A percentile compares a stretch with the other conserved stretches of the same genome.
phyloP scores from a whole-genome alignment of 2,888 invertebrate species.

The Theretra japonica region DNA sequence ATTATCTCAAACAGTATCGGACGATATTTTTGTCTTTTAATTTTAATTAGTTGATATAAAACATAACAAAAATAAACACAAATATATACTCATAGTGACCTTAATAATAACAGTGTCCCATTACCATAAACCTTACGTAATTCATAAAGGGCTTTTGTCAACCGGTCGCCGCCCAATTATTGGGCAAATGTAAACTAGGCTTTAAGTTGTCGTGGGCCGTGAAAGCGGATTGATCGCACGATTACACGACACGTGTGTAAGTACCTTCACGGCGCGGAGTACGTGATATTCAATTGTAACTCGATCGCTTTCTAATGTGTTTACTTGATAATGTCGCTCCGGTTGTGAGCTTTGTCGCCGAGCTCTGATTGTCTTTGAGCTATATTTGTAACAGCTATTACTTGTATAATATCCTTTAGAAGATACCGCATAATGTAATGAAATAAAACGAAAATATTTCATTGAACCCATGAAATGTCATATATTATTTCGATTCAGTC shows the following conservation, averaged over 20 bases:
- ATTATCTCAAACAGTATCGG: too few species aligned
- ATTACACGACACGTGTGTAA: constrained; percentile 59
- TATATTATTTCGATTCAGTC: too few species aligned
- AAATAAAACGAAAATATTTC: too few species aligned
- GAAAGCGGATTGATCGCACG: constrained; percentile 69
- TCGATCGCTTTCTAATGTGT: constrained; percentile 65
- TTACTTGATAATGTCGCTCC: constrained; percentile 37
- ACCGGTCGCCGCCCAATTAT: constrained; percentile 34
- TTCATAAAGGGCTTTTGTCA: constrained; percentile 51
- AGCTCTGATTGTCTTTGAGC: not conserved
- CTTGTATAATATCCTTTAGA: too few species aligned
- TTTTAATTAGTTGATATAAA: too few species aligned
- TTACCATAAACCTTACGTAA: constrained; percentile 36
- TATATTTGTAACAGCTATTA: not conserved
- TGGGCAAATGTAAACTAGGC: constrained; percentile 30
- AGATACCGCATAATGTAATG: too few species aligned
- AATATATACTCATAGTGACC: too few species aligned
- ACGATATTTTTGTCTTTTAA: too few species aligned
- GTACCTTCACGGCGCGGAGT: constrained; percentile 46
- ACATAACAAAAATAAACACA: too few species aligned
- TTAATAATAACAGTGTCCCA: not conserved
- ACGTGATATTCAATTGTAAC: constrained; percentile 68
- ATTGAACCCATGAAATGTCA: too few species aligned
- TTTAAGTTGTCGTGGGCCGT: constrained; percentile 47
- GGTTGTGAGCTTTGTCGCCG: constrained; percentile 31